These are phyloP conservation scores for Calephelis virginiensis DNA, from an alignment of 1,140 invertebrate species.

Conservation along the genomic window DNA sequence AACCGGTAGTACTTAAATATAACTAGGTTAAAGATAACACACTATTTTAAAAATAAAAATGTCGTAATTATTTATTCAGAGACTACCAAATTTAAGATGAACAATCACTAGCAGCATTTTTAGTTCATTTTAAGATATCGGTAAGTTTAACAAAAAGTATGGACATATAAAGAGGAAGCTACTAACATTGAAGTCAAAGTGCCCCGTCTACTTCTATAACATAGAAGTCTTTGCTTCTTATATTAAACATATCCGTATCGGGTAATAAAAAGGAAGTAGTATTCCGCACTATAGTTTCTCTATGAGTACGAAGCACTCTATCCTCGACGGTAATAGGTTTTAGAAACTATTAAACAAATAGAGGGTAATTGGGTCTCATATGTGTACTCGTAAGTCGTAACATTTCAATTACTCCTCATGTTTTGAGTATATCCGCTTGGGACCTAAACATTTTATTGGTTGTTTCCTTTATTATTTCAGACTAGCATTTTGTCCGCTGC, in stretches of 20 bases:
- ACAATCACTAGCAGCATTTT: too few relatives aligned
- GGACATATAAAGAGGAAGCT: too few relatives aligned
- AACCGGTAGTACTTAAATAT: too few relatives aligned
- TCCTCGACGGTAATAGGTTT: slow-evolving; percentile 8
- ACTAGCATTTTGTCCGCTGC: neutral
- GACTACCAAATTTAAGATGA: too few relatives aligned
- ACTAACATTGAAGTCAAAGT: too few relatives aligned
- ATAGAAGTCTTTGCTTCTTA: too few relatives aligned
- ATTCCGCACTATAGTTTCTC: neutral
- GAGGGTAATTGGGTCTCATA: slow-evolving; percentile 15
- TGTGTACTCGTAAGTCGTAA: slow-evolving; percentile 11
- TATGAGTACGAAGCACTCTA: slow-evolving; percentile 1
- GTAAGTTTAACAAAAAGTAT: too few relatives aligned
- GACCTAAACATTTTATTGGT: neutral
- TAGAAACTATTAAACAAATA: slow-evolving; percentile 16
- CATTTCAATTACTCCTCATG: slow-evolving; percentile 13
- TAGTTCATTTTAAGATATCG: too few relatives aligned
- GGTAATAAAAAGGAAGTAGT: slow-evolving; percentile 8
- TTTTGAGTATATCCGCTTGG: slow-evolving; percentile 1
- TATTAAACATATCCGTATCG: neutral
- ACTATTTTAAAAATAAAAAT: too few relatives aligned
- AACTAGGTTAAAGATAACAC: too few relatives aligned
- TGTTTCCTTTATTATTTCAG: neutral
- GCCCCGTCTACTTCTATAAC: too few relatives aligned
- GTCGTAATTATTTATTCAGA: too few relatives aligned